Evolutionary conservation across 1,140 invertebrate genomes (phyloP).

Genomic region (Coboldia fuscipes): DNA sequence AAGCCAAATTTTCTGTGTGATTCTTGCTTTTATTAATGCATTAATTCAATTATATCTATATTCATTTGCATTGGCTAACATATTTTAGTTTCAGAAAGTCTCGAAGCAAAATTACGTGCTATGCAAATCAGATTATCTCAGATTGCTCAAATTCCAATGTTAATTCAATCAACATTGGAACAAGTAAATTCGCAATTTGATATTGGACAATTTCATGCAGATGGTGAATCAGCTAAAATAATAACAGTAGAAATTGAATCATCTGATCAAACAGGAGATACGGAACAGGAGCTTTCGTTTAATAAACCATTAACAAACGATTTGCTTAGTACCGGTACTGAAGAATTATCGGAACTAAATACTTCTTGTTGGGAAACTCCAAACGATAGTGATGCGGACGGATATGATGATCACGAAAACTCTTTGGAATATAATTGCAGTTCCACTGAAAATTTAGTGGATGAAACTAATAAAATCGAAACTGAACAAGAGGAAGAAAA

Average conservation of each 20-base stretch:
- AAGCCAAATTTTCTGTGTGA: too few relatives aligned
- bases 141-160: slow-evolving; percentile 19
- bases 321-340: not conserved
- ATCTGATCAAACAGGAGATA: not conserved
- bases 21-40: too few relatives aligned
- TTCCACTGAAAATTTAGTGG: not conserved
- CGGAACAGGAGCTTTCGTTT: slow-evolving; percentile 8
- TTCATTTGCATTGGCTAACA: not conserved
- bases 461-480: slow-evolving; percentile 1
- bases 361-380: not conserved
- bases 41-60: too few relatives aligned
- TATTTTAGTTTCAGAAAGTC: not conserved
- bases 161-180: slow-evolving; percentile 16
- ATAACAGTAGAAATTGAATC: slow-evolving; percentile 1
- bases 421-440: slow-evolving; percentile 2
- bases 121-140: slow-evolving; percentile 18
- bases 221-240: too few relatives aligned
- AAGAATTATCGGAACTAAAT: not conserved
- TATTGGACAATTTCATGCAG: slow-evolving; percentile 8
- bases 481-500: slow-evolving; percentile 4
- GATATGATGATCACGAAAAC: slow-evolving; percentile 9
- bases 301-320: not conserved
- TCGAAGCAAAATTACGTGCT: slow-evolving; percentile 14
- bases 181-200: slow-evolving; percentile 17
- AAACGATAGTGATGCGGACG: slow-evolving; percentile 11